Evolutionary conservation across 2,797 vertebrate species (phyloP).

Genomic region (Discoglossus pictus): DNA sequence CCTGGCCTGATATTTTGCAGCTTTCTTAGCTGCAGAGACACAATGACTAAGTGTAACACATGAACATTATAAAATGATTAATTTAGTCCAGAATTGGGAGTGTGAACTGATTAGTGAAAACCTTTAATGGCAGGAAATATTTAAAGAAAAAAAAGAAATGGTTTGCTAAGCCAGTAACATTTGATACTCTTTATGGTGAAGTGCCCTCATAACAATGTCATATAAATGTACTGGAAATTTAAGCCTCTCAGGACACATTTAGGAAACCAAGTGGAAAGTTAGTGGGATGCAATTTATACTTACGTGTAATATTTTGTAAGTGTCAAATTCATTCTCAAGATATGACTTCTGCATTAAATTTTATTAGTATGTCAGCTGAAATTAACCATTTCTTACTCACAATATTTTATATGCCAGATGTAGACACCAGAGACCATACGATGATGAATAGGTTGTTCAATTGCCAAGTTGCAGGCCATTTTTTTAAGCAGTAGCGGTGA

Average conservation of each 20-base stretch:
- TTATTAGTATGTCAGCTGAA: neutral
- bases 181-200: conserved; percentile 21
- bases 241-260: conserved; percentile 16
- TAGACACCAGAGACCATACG: too few relatives aligned
- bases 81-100: conserved; percentile 21
- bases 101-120: conserved; percentile 44
- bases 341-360: conserved; percentile 5
- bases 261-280: neutral
- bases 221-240: conserved; percentile 24
- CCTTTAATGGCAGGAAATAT: conserved; percentile 31
- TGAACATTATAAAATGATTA: conserved; percentile 32
- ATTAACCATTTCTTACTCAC: too few relatives aligned
- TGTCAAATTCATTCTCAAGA: conserved; percentile 7
- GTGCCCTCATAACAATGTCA: conserved; percentile 18
- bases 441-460: too few relatives aligned
- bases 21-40: neutral
- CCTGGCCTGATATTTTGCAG: neutral
- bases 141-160: conserved; percentile 25
- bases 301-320: conserved; percentile 21
- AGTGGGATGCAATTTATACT: conserved; percentile 1
- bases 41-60: conserved; percentile 2
- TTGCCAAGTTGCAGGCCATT: too few relatives aligned
- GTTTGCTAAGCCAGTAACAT: conserved; percentile 18
- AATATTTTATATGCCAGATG: too few relatives aligned
- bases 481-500: too few relatives aligned